phyloP scores from a whole-genome alignment of 2,888 invertebrate species.

The Eilema griseolum region DNA sequence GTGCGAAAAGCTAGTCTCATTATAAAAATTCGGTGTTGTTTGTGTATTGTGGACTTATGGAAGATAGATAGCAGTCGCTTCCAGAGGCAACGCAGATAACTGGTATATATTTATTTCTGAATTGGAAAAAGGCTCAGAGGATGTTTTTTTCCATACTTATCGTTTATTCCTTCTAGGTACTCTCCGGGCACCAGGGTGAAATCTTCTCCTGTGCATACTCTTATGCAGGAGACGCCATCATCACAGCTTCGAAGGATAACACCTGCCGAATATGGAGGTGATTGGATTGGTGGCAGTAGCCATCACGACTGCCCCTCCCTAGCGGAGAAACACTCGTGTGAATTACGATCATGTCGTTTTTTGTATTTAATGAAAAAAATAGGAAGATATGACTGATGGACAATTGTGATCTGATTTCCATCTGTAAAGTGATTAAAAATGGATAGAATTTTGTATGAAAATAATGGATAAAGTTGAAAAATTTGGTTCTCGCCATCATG shows the following conservation, averaged over 20 bases:
- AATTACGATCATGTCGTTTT: conserved; percentile 6
- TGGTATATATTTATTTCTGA: no score
- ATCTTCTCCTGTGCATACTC: conserved; percentile 94
- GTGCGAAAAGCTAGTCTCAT: no score
- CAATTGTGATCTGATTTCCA: not conserved
- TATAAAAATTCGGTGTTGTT: no score
- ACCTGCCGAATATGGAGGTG: conserved; percentile 93
- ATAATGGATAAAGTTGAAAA: not conserved
- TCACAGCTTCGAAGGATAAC: conserved; percentile 94
- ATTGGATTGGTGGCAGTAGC: conserved; percentile 89
- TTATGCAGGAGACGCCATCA: conserved; percentile 91
- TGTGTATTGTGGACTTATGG: no score
- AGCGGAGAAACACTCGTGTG: conserved; percentile 10
- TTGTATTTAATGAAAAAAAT: not conserved
- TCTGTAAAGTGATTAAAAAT: not conserved
- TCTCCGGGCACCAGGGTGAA: conserved; percentile 92
- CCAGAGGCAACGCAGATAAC: no score
- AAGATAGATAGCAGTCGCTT: not conserved
- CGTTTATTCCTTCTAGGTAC: conserved; percentile 77
- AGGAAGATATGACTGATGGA: not conserved
- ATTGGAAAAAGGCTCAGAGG: not conserved
- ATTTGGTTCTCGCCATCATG: not conserved
- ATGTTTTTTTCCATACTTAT: not conserved
- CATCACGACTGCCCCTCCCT: conserved; percentile 17
- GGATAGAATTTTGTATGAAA: not conserved